Percentiles rank a stretch among this genome's conserved stretches.
These are phyloP conservation scores for Rhyacophila evoluta DNA, from an alignment of 2,888 invertebrate genomes.

Conservation along the genomic window DNA sequence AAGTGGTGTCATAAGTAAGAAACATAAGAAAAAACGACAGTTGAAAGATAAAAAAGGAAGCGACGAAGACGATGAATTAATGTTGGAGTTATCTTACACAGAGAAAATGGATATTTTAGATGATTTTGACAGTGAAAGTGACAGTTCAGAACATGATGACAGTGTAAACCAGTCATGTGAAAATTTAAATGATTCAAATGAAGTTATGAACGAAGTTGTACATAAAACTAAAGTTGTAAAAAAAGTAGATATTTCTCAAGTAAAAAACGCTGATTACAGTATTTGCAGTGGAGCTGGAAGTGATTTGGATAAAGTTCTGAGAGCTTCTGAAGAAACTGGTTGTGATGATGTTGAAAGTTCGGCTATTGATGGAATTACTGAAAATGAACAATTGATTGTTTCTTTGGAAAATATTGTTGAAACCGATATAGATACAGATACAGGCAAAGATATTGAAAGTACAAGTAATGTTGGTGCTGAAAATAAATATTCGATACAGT, in stretches of 20 bases:
- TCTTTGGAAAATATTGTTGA: not conserved
- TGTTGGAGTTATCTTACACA: constrained; percentile 65
- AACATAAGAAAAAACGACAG: constrained; percentile 59
- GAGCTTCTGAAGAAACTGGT: too few relatives aligned
- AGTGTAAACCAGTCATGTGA: constrained; percentile 26
- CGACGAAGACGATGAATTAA: constrained; percentile 66
- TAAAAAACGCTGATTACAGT: not conserved
- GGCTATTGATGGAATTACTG: too few relatives aligned
- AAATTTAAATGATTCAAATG: constrained; percentile 27
- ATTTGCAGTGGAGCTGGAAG: not conserved
- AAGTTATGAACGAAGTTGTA: not conserved
- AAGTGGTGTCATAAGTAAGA: constrained; percentile 56
- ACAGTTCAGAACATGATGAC: constrained; percentile 55
- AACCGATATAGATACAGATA: not conserved
- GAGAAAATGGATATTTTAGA: constrained; percentile 68
- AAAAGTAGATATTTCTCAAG: not conserved
- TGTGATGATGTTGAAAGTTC: too few relatives aligned
- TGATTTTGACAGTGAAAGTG: constrained; percentile 61
- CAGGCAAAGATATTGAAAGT: not conserved
- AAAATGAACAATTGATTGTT: too few relatives aligned
- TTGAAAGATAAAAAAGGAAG: constrained; percentile 56
- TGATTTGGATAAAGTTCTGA: too few relatives aligned
- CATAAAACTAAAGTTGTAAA: not conserved
- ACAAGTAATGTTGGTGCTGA: not conserved
- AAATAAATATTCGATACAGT: not conserved